Evolutionary conservation across 1,140 invertebrate genomes (phyloP).

Genomic region (Platorchestia sp.): DNA sequence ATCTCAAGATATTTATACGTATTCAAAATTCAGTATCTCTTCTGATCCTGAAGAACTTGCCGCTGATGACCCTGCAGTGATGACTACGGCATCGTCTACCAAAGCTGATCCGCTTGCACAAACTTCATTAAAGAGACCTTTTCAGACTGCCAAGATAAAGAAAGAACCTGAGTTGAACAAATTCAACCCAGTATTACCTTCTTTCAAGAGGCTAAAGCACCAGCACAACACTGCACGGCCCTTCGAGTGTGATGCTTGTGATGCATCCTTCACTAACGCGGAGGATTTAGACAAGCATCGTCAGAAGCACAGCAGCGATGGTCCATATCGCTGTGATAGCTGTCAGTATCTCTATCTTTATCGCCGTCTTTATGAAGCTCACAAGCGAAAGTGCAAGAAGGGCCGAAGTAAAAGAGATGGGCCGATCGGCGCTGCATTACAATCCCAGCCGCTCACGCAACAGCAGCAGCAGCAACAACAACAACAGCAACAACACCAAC

Average conservation of each 20-base stretch:
- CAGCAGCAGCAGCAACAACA: slow-evolving; percentile 57
- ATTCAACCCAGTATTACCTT: slow-evolving; percentile 65
- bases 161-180: slow-evolving; percentile 43
- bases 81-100: neutral
- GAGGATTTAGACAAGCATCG: slow-evolving; percentile 63
- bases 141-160: neutral
- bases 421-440: neutral
- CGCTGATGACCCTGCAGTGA: neutral
- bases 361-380: slow-evolving; percentile 65
- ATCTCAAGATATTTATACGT: neutral
- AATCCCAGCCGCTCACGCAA: slow-evolving; percentile 37
- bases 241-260: slow-evolving; percentile 64
- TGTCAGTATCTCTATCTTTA: slow-evolving; percentile 66
- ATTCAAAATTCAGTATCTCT: neutral
- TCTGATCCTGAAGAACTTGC: neutral
- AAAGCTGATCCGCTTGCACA: slow-evolving; percentile 21
- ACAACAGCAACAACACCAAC: slow-evolving; percentile 59
- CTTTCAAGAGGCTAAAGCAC: slow-evolving; percentile 64
- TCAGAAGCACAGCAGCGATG: slow-evolving; percentile 64
- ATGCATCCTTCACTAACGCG: slow-evolving; percentile 64
- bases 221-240: slow-evolving; percentile 61
- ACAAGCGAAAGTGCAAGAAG: slow-evolving; percentile 65
- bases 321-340: slow-evolving; percentile 65
- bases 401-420: slow-evolving; percentile 53
- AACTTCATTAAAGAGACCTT: neutral